phyloP scores from a whole-genome alignment of 2,113 vertebrate genomes.

The Centropus bengalensis region DNA sequence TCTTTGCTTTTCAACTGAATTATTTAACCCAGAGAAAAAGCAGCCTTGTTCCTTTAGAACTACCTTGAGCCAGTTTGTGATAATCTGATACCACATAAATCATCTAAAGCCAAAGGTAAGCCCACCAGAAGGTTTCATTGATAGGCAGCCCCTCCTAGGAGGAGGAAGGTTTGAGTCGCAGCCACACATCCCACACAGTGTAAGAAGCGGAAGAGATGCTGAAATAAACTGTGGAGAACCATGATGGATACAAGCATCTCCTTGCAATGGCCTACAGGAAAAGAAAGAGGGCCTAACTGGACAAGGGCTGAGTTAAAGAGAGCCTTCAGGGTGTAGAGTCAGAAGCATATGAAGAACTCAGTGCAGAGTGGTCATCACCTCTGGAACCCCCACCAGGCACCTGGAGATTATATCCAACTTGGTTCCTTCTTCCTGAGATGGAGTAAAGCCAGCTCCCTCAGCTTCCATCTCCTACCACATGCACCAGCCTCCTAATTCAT shows the following conservation, averaged over 20 bases:
- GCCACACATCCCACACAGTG: not conserved
- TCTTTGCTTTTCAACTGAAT: not conserved
- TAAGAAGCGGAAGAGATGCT: not conserved
- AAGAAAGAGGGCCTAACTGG: not conserved
- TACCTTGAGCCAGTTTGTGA: not conserved
- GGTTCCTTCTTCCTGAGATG: not conserved
- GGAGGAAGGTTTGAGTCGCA: not conserved
- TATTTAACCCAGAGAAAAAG: not conserved
- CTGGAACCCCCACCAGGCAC: not conserved
- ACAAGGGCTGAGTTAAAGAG: not conserved
- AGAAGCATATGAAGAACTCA: not conserved
- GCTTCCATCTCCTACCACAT: not conserved
- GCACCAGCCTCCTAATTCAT: not conserved
- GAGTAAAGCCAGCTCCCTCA: not conserved
- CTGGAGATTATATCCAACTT: not conserved
- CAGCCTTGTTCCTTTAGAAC: not conserved
- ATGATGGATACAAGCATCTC: not conserved
- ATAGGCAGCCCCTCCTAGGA: not conserved
- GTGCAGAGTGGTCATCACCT: not conserved
- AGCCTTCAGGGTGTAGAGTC: not conserved
- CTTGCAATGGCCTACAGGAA: not conserved
- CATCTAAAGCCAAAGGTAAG: not conserved
- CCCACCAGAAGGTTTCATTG: not conserved
- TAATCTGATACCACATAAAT: not conserved
- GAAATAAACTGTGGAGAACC: not conserved